phyloP scores from a whole-genome alignment of 2,797 vertebrate species.

The Momotus momota region DNA sequence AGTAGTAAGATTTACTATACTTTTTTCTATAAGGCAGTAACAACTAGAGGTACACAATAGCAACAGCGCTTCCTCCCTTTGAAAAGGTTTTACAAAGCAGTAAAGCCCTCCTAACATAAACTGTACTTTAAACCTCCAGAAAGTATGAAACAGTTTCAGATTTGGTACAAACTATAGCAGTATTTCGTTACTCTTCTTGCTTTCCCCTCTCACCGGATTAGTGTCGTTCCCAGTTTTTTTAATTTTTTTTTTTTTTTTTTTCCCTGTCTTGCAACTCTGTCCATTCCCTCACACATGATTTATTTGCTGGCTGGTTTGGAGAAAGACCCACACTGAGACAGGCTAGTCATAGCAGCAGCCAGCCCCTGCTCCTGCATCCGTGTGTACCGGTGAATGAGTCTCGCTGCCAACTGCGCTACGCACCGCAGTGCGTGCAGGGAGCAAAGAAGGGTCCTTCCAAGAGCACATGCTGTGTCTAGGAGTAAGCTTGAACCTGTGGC shows the following conservation, averaged over 20 bases:
- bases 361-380: not conserved
- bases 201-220: not conserved
- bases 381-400: not conserved
- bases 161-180: not conserved
- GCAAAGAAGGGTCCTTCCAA: not conserved
- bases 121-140: not conserved
- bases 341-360: not conserved
- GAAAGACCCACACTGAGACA: not conserved
- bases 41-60: not conserved
- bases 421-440: rapidly evolving
- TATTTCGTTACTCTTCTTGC: not conserved
- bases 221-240: not conserved
- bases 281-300: not conserved
- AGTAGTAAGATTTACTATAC: not conserved
- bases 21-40: not conserved
- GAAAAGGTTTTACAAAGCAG: conserved; percentile 1
- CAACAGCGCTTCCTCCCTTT: not conserved
- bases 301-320: not conserved
- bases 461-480: not conserved
- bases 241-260: rapidly evolving
- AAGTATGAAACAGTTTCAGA: not conserved
- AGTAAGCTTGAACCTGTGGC: not conserved
- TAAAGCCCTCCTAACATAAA: not conserved
- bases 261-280: not conserved
- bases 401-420: not conserved